These are phyloP conservation scores for Syngnathus acus DNA, from an alignment of 2,797 vertebrate species.

Conservation along the genomic window DNA sequence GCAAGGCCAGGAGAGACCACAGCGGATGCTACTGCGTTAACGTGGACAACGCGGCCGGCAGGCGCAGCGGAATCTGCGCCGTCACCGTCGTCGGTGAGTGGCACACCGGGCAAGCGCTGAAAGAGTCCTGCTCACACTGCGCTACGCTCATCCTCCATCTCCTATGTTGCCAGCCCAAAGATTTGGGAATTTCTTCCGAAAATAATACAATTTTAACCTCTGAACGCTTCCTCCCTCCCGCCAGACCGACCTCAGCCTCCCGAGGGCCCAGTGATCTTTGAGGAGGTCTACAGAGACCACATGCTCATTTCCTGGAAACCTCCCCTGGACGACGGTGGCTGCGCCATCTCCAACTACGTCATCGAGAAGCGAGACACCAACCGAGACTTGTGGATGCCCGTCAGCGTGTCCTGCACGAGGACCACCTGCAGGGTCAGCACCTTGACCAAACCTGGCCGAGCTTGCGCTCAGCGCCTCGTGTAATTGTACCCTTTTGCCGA, in stretches of 20 bases:
- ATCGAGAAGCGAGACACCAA: conserved; percentile 93
- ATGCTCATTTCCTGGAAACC: conserved; percentile 96
- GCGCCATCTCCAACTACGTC: conserved; percentile 91
- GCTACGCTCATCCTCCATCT: too few relatives aligned
- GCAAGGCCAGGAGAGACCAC: conserved; percentile 84
- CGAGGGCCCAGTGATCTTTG: conserved; percentile 87
- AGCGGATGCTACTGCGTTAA: conserved; percentile 84
- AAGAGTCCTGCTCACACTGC: neutral
- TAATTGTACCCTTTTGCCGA: neutral
- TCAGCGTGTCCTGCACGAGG: conserved; percentile 85
- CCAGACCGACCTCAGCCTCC: conserved; percentile 93
- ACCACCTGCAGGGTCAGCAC: conserved; percentile 79
- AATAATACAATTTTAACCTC: neutral
- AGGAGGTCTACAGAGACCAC: conserved; percentile 89
- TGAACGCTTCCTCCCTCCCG: neutral
- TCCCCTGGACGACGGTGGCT: conserved; percentile 92
- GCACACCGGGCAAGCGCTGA: neutral
- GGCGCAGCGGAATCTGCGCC: conserved; percentile 83
- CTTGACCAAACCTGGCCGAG: too few relatives aligned
- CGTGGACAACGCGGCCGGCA: conserved; percentile 85
- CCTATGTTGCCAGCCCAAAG: too few relatives aligned
- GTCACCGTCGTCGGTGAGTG: conserved; percentile 89
- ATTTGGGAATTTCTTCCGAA: too few relatives aligned
- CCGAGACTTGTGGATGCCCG: conserved; percentile 96
- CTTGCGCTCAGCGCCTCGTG: neutral